Percentiles rank a stretch among this genome's conserved stretches.
Evolutionary conservation across 2,888 invertebrate genomes (phyloP).

Genomic region (Dryobotodes eremita): DNA sequence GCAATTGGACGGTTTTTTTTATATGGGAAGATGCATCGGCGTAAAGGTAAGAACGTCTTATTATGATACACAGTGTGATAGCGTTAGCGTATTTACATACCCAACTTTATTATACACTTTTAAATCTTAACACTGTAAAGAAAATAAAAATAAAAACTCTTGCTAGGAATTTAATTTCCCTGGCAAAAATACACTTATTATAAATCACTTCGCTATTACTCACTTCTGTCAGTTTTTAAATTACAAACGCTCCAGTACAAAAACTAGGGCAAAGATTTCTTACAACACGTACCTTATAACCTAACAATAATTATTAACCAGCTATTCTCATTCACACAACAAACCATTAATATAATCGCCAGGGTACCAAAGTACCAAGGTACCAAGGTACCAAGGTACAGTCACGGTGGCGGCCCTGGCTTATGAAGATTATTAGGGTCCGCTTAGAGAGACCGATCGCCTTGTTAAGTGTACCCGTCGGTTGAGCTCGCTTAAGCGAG

Average conservation of each 20-base stretch:
- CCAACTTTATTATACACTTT: not conserved
- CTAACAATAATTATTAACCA: slow-evolving; percentile 24
- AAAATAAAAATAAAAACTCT: not conserved
- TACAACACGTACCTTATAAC: not conserved
- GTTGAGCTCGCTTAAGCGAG: slow-evolving; percentile 52
- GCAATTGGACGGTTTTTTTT: no score
- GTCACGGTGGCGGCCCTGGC: slow-evolving; percentile 50
- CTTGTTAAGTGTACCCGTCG: slow-evolving; percentile 55
- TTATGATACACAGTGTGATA: not conserved
- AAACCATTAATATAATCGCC: slow-evolving; percentile 56
- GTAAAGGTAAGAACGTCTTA: no score
- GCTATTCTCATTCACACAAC: slow-evolving; percentile 46
- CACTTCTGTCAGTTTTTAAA: slow-evolving; percentile 17
- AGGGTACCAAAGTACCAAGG: slow-evolving; percentile 29
- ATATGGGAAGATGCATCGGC: no score
- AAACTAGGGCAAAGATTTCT: slow-evolving; percentile 8
- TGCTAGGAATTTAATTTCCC: not conserved
- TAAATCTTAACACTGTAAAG: not conserved
- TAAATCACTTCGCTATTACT: slow-evolving; percentile 15
- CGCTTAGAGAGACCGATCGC: slow-evolving; percentile 62
- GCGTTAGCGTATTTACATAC: no score
- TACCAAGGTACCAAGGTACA: slow-evolving; percentile 14
- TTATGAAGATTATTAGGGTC: slow-evolving; percentile 68
- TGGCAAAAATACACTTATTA: not conserved
- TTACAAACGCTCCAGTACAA: slow-evolving; percentile 8